Conservation (phyloP, 2,797 vertebrate species). For the Dendrocincla tyrannina region DNA sequence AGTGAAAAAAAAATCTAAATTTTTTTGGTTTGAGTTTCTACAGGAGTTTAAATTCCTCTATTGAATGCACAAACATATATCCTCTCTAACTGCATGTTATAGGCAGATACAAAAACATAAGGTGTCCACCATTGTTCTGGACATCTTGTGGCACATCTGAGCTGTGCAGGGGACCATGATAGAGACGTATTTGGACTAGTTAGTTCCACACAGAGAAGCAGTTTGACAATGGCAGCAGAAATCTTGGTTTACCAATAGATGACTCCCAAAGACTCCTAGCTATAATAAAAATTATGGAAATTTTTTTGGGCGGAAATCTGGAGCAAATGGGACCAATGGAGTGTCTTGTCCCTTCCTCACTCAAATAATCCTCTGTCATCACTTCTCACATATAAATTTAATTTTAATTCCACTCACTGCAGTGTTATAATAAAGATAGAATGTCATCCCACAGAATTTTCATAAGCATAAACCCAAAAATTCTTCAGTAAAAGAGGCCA, state of each 20-base stretch:
- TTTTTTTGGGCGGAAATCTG: neutral
- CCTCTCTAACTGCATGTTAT: neutral
- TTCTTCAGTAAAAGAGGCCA: neutral
- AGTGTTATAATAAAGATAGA: neutral
- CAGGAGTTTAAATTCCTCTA: neutral
- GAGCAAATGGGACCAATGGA: neutral
- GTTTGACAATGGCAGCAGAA: neutral
- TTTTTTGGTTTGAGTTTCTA: neutral
- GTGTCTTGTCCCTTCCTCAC: neutral
- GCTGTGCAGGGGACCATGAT: neutral
- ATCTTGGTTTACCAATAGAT: neutral
- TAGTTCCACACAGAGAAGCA: neutral
- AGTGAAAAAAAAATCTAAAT: neutral
- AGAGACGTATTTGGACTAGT: neutral
- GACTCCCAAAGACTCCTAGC: neutral
- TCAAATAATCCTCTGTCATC: neutral
- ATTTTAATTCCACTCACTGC: neutral
- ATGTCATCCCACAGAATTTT: neutral
- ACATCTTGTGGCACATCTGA: neutral
- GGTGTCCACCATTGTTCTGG: neutral
- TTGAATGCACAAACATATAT: neutral
- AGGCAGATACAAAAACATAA: neutral
- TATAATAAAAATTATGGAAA: neutral
- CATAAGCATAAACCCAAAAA: neutral
- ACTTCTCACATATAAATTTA: neutral